Base-by-base conservation (phyloP, 2,113 vertebrate species). In the Zingel zingel region DNA sequence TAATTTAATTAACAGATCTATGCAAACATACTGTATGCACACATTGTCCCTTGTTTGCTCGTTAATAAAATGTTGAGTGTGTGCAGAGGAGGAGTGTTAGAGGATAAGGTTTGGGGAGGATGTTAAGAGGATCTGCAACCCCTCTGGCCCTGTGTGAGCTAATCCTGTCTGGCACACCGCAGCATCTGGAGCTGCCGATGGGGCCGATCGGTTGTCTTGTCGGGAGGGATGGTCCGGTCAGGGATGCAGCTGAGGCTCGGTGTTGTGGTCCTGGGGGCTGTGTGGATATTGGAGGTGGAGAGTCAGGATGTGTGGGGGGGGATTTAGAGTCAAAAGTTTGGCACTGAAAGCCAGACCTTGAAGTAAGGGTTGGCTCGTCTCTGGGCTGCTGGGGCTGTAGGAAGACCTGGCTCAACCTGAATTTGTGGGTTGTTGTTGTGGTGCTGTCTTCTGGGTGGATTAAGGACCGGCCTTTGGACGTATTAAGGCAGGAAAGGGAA, bases 121-220 rank as follows among this genome's bases (percentile, higher is more conserved):
- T 64, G 72, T n/a, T 82, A 59, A 86, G 54, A 79, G 63, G 79
- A 88, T 87, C 75, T 86, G 79, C 61, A 70, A 14, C 68, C 82
- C 90, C 82, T 83, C 78, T 78, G 90, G 90, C 77, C 58, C 50
- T 50, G 82, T 86, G 81, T 88, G 83, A 91, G 83, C 77, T 89
- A 89, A 94, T 93, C 90, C 83, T 70, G 81, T 82, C 75, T 91
- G 83, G 87, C 85, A 90, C 70, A 30, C 72, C 6, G 27, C 48
- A 5, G 70, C 83, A 87, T 91, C 83, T 92, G 85, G 87, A 87
- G 83, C 68, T 63, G 88, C 87, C 79, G 83, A 89, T 83, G 81
- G 80, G 58, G 77, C 51, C 33, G 43, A 85, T 79, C 30, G 64
- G 33, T 75, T 36, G 86, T 82, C 65, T 77, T 72, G 81, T 79